A percentile compares a stretch with the other conserved stretches of the same genome.
phyloP scores from a whole-genome alignment of 2,888 invertebrate species.

The Drosophila recens region DNA sequence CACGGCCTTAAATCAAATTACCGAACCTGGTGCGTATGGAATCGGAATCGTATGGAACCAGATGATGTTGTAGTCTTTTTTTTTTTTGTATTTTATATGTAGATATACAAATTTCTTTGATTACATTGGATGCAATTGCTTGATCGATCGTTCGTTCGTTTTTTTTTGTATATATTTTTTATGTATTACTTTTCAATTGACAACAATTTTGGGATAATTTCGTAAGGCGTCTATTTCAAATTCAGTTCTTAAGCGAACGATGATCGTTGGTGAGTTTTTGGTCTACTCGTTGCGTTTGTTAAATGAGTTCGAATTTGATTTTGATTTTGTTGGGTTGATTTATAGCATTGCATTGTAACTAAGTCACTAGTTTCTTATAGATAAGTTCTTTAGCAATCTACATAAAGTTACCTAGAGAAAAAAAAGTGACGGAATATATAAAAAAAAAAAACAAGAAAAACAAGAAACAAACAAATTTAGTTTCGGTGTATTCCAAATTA shows the following conservation, averaged over 20 bases:
- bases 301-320: slow-evolving; percentile 40
- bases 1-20: slow-evolving; percentile 66
- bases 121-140: slow-evolving; percentile 55
- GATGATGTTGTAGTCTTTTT: slow-evolving; percentile 68
- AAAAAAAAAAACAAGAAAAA: slow-evolving; percentile 18
- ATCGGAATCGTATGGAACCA: slow-evolving; percentile 67
- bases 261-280: slow-evolving; percentile 64
- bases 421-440: slow-evolving; percentile 63
- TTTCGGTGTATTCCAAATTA: slow-evolving; percentile 38
- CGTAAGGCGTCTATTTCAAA: slow-evolving; percentile 56
- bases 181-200: slow-evolving; percentile 18
- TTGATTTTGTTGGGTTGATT: slow-evolving; percentile 48
- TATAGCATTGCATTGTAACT: slow-evolving; percentile 68
- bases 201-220: slow-evolving; percentile 42
- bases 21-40: slow-evolving; percentile 72
- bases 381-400: slow-evolving; percentile 81
- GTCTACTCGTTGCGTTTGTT: slow-evolving; percentile 60
- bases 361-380: slow-evolving; percentile 70
- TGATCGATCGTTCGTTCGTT: slow-evolving; percentile 57
- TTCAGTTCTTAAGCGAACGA: slow-evolving; percentile 66
- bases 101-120: slow-evolving; percentile 28
- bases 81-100: slow-evolving; percentile 4
- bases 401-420: slow-evolving; percentile 86
- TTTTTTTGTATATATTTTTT: slow-evolving; percentile 8
- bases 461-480: slow-evolving; percentile 58